phyloP scores from a whole-genome alignment of 37 sponge, comb jelly and placozoan species.

The Axinella damicornis region DNA sequence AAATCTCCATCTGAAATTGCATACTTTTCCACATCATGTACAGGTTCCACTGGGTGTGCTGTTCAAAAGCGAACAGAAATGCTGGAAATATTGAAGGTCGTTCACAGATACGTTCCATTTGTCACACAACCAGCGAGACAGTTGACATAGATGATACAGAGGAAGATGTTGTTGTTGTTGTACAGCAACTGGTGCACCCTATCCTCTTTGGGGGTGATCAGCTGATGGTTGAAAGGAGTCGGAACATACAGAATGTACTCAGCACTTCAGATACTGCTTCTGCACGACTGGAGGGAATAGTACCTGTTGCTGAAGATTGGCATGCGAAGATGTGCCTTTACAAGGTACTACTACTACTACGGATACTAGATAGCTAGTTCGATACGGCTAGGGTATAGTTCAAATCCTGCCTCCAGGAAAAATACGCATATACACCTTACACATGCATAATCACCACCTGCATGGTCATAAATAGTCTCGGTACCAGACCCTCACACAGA shows the following conservation, averaged over 20 bases:
- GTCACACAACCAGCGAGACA: no score
- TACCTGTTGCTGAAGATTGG: constrained; percentile 23
- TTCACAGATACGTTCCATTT: background rate
- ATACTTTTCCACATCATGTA: no score
- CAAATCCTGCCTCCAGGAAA: no score
- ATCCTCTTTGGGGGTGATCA: constrained; percentile 20
- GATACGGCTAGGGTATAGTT: no score
- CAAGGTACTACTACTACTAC: no score
- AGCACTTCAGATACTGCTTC: background rate
- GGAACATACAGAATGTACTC: background rate
- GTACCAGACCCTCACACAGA: no score
- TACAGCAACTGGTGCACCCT: background rate
- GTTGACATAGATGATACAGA: background rate
- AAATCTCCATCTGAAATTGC: no score
- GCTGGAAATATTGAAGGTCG: background rate
- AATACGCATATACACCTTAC: no score
- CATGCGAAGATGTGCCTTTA: constrained; percentile 12
- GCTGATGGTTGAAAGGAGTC: constrained; percentile 2
- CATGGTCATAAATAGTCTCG: no score
- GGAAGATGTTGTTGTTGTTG: background rate
- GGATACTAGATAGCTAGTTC: no score
- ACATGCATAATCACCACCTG: no score
- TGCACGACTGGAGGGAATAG: constrained; percentile 10
- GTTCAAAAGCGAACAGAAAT: constrained; percentile 8
- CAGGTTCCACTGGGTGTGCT: constrained; percentile 15